phyloP scores from a whole-genome alignment of 2,797 vertebrate genomes.

The Peromyscus aztecus region DNA sequence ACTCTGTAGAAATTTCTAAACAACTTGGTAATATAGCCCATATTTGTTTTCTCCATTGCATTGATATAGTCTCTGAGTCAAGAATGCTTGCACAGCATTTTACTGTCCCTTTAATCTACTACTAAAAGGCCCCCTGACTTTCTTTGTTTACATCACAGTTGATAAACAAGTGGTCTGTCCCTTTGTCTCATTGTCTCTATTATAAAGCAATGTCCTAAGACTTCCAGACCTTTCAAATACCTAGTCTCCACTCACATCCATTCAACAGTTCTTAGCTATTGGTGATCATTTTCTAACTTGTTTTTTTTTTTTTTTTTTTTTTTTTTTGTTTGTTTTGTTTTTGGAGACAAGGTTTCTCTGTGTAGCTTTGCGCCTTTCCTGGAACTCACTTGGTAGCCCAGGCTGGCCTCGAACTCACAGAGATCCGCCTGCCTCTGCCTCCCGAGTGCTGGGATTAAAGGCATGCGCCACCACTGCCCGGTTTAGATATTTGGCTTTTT shows the following conservation, averaged over 20 bases:
- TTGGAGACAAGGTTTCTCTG: no score
- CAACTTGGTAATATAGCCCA: background rate
- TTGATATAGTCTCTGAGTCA: background rate
- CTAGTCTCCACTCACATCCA: background rate
- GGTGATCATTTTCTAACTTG: background rate
- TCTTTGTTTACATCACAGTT: conserved; percentile 1
- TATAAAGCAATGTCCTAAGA: background rate
- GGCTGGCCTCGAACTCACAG: no score
- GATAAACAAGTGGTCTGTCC: background rate
- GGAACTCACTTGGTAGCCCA: no score
- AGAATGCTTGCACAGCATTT: background rate
- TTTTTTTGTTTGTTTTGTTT: no score
- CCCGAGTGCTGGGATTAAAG: no score
- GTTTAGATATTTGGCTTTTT: no score
- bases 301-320: background rate
- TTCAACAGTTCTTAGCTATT: background rate
- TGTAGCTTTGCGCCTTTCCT: no score
- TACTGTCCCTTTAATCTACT: background rate
- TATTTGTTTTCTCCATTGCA: background rate
- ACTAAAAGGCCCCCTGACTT: background rate
- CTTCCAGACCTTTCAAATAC: background rate
- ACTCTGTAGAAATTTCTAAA: background rate
- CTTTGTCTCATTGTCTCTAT: background rate
- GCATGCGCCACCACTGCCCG: no score
- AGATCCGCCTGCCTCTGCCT: no score